Percentiles rank a stretch among this genome's conserved stretches.
Evolutionary conservation across 2,797 vertebrate species (phyloP).

Genomic region (Clarias fuscus): DNA sequence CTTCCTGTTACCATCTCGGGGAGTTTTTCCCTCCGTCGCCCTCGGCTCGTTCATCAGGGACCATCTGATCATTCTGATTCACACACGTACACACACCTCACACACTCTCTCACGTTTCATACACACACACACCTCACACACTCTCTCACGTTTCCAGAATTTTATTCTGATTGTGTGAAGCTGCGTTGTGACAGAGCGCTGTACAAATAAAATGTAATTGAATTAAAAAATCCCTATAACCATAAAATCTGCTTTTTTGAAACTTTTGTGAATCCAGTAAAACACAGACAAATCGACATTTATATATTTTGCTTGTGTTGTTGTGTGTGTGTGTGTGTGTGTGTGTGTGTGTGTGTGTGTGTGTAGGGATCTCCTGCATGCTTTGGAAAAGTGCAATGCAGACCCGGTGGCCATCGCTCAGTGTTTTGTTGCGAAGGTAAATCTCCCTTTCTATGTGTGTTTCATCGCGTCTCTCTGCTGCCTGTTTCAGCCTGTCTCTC

Average conservation of each 20-base stretch:
- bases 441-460: constrained; percentile 37
- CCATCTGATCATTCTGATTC: too few relatives aligned
- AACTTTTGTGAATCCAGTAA: background rate
- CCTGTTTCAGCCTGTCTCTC: background rate
- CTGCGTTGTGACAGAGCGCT: too few relatives aligned
- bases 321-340: background rate
- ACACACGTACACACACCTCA: too few relatives aligned
- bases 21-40: too few relatives aligned
- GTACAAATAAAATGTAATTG: too few relatives aligned
- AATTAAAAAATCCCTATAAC: too few relatives aligned
- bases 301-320: background rate
- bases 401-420: constrained; percentile 97
- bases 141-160: too few relatives aligned
- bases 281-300: background rate
- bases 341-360: constrained; percentile 53
- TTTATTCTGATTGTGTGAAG: too few relatives aligned
- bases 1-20: too few relatives aligned
- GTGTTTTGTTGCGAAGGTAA: constrained; percentile 98
- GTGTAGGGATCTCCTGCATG: constrained; percentile 89
- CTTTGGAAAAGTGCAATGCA: constrained; percentile 93
- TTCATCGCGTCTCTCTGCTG: background rate
- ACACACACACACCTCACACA: too few relatives aligned
- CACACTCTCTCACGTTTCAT: too few relatives aligned
- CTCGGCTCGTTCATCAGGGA: too few relatives aligned
- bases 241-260: background rate